Percentiles rank a stretch among this genome's conserved stretches.
Evolutionary conservation across 2,797 vertebrate species (phyloP).

Genomic region (Syngnathus rostellatus): DNA sequence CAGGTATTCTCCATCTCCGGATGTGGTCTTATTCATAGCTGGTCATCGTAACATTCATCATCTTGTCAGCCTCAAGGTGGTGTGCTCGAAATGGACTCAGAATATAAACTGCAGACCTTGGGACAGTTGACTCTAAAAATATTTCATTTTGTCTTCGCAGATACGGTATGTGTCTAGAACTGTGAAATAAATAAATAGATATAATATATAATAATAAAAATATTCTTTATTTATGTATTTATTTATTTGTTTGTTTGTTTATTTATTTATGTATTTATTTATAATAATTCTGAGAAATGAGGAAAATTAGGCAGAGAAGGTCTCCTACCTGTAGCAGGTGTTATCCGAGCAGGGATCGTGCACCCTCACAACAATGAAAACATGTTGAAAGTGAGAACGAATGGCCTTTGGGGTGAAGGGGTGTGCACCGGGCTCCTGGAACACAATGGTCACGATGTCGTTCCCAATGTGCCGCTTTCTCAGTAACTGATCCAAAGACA

Average conservation of each 20-base stretch:
- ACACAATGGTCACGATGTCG: slow-evolving; percentile 97
- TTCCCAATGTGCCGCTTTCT: slow-evolving; percentile 96
- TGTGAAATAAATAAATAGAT: neutral
- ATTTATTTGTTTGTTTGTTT: too few relatives aligned
- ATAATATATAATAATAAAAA: too few relatives aligned
- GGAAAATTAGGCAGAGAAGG: too few relatives aligned
- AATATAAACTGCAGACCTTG: neutral
- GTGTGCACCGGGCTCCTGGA: slow-evolving; percentile 93
- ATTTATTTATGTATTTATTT: too few relatives aligned
- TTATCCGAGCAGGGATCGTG: slow-evolving; percentile 86
- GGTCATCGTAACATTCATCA: neutral
- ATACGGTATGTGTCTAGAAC: neutral
- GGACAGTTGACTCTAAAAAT: neutral
- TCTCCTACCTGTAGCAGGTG: slow-evolving; percentile 86
- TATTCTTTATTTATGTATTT: too few relatives aligned
- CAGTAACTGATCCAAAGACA: slow-evolving; percentile 67
- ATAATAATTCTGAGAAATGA: too few relatives aligned
- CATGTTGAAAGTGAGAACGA: slow-evolving; percentile 94
- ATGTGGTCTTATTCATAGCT: neutral
- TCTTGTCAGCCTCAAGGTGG: neutral
- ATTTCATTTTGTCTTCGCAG: too few relatives aligned
- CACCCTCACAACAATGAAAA: slow-evolving; percentile 88
- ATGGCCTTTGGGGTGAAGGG: slow-evolving; percentile 93
- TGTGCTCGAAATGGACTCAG: neutral
- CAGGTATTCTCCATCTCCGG: neutral